Evolutionary conservation across 2,113 vertebrate species (phyloP).

Genomic region (cattle (Bos taurus)): ARS-UCD2.0 NC_037332.1:81417001-81417500

Average conservation of each 20-base stretch:
- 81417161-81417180: background rate
- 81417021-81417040: background rate
- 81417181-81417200: background rate
- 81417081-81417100: background rate
- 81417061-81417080: background rate
- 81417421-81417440: background rate
- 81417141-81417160: background rate
- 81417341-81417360: background rate
- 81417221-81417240: background rate
- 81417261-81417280: background rate
- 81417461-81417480: background rate
- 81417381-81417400: background rate
- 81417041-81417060: background rate
- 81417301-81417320: too few species aligned
- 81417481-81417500: background rate
- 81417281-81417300: too few species aligned
- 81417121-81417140: background rate
- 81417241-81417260: background rate
- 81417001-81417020: background rate
- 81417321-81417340: rapidly evolving
- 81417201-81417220: background rate
- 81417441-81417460: background rate
- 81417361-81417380: background rate
- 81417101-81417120: background rate
- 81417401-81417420: background rate